These are phyloP conservation scores for Lottia gigantea DNA, from an alignment of 2,888 invertebrate species.

Conservation along the genomic window DNA sequence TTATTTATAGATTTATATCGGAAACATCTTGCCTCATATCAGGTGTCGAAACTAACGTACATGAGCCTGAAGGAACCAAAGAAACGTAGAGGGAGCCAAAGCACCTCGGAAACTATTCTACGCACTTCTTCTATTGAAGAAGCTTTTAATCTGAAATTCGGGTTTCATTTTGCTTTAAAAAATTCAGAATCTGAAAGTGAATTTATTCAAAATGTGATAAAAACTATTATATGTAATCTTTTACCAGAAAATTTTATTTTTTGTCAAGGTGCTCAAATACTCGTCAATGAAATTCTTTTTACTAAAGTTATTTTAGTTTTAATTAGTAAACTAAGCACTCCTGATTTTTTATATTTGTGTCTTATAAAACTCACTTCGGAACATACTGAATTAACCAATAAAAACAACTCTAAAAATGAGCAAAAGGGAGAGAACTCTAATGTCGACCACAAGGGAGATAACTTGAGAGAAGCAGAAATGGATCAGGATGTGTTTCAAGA, in stretches of 20 bases:
- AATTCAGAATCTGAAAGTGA: constrained; percentile 26
- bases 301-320: constrained; percentile 46
- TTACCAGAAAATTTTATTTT: constrained; percentile 32
- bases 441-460: constrained; percentile 7
- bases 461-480: background rate
- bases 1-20: constrained; percentile 19
- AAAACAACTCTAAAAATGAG: background rate
- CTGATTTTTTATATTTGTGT: constrained; percentile 52
- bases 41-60: constrained; percentile 18
- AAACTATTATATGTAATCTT: constrained; percentile 28
- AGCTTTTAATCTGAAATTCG: constrained; percentile 29
- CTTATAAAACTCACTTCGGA: constrained; percentile 48
- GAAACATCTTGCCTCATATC: constrained; percentile 18
- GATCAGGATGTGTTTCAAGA: no score
- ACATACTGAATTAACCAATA: constrained; percentile 26
- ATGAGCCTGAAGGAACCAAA: constrained; percentile 22
- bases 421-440: background rate
- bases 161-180: constrained; percentile 34
- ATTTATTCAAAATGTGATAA: constrained; percentile 33
- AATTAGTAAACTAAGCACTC: constrained; percentile 41
- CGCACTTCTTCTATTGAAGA: constrained; percentile 29
- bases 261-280: constrained; percentile 25
- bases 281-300: constrained; percentile 44
- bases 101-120: constrained; percentile 3
- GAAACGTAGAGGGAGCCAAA: constrained; percentile 17